A percentile compares a stretch with the other conserved stretches of the same genome.
These are phyloP conservation scores for Calameuta filiformis DNA, from an alignment of 2,888 invertebrate species.

Conservation along the genomic window DNA sequence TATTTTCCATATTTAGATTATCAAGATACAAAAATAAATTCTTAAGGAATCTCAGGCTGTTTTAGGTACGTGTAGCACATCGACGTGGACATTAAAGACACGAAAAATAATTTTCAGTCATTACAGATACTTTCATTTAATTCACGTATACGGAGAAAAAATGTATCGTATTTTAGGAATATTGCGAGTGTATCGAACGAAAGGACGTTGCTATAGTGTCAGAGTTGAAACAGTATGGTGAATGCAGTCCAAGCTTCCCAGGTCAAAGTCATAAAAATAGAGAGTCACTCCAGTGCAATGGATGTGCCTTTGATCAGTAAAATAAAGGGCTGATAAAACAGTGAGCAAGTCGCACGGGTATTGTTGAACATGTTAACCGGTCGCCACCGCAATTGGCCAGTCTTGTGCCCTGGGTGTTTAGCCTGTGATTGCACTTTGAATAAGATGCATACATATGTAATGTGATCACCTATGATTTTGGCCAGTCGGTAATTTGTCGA, in stretches of 20 bases:
- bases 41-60: background rate
- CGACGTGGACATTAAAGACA: background rate
- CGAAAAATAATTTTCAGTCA: background rate
- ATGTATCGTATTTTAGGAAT: background rate
- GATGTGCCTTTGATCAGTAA: background rate
- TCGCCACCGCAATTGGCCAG: background rate
- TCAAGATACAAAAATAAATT: background rate
- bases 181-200: background rate
- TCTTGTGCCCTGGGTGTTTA: background rate
- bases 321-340: background rate
- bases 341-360: background rate
- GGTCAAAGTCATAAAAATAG: background rate
- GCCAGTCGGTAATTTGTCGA: too few species aligned
- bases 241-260: background rate
- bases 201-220: background rate
- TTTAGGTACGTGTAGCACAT: background rate
- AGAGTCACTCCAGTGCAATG: background rate
- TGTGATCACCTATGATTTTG: too few species aligned
- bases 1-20: background rate
- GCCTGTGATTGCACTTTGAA: background rate
- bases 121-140: too few species aligned
- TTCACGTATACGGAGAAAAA: too few species aligned
- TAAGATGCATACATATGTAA: background rate
- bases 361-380: background rate
- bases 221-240: background rate